Evolutionary conservation across 2,888 invertebrate species (phyloP).

Genomic region (Tetranychus piercei): DNA sequence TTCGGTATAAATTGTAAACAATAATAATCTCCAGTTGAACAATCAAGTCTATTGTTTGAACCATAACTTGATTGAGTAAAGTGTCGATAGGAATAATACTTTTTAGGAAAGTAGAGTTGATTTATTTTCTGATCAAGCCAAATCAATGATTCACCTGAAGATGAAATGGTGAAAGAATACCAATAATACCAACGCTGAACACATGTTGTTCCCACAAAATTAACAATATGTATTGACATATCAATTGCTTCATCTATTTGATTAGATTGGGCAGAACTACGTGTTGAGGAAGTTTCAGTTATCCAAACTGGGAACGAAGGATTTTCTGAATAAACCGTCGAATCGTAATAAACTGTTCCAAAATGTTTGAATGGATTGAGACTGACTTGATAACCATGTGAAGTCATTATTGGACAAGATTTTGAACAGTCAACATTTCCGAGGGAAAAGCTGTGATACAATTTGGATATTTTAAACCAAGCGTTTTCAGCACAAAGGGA

Average conservation of each 20-base stretch:
- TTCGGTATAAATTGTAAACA: neutral
- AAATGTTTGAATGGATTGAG: neutral
- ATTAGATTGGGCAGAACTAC: neutral
- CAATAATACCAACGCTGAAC: conserved; percentile 5
- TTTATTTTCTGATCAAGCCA: neutral
- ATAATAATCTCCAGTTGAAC: neutral
- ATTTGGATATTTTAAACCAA: neutral
- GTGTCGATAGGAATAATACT: neutral
- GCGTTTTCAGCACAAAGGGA: neutral
- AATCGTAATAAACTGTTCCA: conserved; percentile 4
- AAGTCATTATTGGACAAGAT: neutral
- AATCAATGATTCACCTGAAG: neutral
- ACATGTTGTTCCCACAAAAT: conserved; percentile 1
- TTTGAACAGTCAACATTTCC: neutral
- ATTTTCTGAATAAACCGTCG: neutral
- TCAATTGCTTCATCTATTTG: neutral
- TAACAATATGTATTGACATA: neutral
- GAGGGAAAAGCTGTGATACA: neutral
- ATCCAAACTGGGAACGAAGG: neutral
- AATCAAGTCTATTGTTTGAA: neutral
- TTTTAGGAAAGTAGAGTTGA: conserved; percentile 3
- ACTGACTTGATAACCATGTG: neutral
- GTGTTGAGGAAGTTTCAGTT: neutral
- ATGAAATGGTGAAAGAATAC: neutral
- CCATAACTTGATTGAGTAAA: neutral